phyloP scores from a whole-genome alignment of 1,140 invertebrate genomes.

The Ostrea denselamellosa region DNA sequence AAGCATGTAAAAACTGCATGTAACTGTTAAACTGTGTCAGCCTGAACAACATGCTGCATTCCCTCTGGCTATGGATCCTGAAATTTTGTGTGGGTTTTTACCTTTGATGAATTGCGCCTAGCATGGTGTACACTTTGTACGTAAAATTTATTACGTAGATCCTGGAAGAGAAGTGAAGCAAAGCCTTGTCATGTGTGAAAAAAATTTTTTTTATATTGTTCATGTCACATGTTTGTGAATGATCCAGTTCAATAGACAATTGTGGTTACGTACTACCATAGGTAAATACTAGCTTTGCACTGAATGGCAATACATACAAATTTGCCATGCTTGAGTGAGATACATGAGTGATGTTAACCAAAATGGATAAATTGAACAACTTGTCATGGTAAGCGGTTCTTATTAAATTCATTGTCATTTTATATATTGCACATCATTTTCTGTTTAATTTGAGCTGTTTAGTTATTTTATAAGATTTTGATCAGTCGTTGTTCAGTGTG shows the following conservation, averaged over 20 bases:
- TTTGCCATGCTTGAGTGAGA: slow-evolving; percentile 23
- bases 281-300: background rate
- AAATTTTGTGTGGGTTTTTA: slow-evolving; percentile 30
- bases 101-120: background rate
- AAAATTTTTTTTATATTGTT: background rate
- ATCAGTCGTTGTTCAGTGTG: background rate
- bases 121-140: background rate
- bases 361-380: slow-evolving; percentile 1
- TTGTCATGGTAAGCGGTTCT: background rate
- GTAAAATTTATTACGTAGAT: background rate
- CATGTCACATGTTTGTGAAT: slow-evolving; percentile 11
- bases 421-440: background rate
- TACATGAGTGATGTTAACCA: background rate
- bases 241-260: background rate
- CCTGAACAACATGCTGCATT: background rate
- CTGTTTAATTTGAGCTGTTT: background rate
- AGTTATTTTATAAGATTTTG: background rate
- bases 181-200: background rate
- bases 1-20: background rate
- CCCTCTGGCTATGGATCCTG: background rate
- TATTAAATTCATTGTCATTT: background rate
- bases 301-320: slow-evolving; percentile 7
- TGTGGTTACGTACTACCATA: background rate
- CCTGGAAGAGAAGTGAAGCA: background rate
- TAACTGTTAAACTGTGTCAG: slow-evolving; percentile 1